Conservation (phyloP, 35 echinoderm and acorn worm species). For the Eucidaris tribuloides region DNA sequence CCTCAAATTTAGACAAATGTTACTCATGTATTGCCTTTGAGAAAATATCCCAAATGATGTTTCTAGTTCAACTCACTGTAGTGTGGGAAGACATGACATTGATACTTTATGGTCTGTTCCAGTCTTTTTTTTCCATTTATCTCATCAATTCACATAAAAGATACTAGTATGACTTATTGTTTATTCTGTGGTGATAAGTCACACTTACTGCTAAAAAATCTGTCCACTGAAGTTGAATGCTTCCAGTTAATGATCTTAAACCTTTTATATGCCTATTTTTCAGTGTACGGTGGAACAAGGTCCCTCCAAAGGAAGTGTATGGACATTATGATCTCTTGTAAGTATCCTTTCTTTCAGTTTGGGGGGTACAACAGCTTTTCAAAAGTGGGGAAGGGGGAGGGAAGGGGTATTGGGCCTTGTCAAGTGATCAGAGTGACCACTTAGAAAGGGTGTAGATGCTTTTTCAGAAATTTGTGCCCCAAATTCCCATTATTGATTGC, state of each 20-base stretch:
- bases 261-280: slow-evolving; percentile 8
- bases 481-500: not conserved
- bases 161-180: not conserved
- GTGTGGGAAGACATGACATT: too few relatives aligned
- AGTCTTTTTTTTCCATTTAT: not conserved
- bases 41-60: too few relatives aligned
- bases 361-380: not conserved
- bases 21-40: too few relatives aligned
- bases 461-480: not conserved
- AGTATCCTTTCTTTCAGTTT: slow-evolving; percentile 50
- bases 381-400: not conserved
- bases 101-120: not conserved
- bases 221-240: not conserved
- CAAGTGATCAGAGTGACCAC: too few relatives aligned
- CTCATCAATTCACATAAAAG: not conserved
- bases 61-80: too few relatives aligned
- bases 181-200: not conserved
- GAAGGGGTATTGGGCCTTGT: not conserved
- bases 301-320: slow-evolving; percentile 81
- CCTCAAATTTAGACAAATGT: too few relatives aligned
- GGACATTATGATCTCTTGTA: slow-evolving; percentile 93
- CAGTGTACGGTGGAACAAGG: slow-evolving; percentile 93
- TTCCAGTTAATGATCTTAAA: not conserved
- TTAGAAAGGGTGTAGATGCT: not conserved
- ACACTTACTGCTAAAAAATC: not conserved